A percentile compares a stretch with the other conserved stretches of the same genome.
Conservation (phyloP, 2,888 invertebrate species). For the Philereme vetulata region DNA sequence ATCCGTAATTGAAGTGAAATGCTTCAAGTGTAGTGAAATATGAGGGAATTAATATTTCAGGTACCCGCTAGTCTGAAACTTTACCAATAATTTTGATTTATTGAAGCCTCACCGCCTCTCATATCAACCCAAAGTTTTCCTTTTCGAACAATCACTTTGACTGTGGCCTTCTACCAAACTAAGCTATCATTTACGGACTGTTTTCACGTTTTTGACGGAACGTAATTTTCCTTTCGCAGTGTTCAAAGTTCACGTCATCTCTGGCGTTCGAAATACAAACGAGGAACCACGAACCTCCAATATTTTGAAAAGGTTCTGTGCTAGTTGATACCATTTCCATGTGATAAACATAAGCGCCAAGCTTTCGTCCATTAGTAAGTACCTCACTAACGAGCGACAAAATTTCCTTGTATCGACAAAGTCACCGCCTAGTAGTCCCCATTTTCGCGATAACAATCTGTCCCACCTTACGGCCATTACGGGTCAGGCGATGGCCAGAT, state of each 20-base stretch:
- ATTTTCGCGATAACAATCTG: constrained; percentile 77
- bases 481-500: constrained; percentile 79
- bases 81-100: constrained; percentile 73
- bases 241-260: no score
- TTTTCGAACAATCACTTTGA: constrained; percentile 57
- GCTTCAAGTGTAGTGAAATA: constrained; percentile 61
- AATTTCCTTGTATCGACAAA: constrained; percentile 74
- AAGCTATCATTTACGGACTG: constrained; percentile 5
- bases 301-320: neutral
- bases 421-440: constrained; percentile 65
- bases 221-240: neutral
- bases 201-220: neutral
- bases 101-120: constrained; percentile 57
- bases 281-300: no score
- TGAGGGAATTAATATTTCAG: constrained; percentile 65
- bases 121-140: constrained; percentile 62
- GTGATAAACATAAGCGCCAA: constrained; percentile 23
- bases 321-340: constrained; percentile 11
- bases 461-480: constrained; percentile 77
- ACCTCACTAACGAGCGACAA: constrained; percentile 66
- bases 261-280: no score
- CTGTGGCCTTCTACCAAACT: constrained; percentile 14
- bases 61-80: constrained; percentile 60
- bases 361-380: constrained; percentile 32
- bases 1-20: constrained; percentile 56